Evolutionary conservation across 35 echinoderm and acorn worm species (phyloP).

Genomic region (Apostichopus californicus): DNA sequence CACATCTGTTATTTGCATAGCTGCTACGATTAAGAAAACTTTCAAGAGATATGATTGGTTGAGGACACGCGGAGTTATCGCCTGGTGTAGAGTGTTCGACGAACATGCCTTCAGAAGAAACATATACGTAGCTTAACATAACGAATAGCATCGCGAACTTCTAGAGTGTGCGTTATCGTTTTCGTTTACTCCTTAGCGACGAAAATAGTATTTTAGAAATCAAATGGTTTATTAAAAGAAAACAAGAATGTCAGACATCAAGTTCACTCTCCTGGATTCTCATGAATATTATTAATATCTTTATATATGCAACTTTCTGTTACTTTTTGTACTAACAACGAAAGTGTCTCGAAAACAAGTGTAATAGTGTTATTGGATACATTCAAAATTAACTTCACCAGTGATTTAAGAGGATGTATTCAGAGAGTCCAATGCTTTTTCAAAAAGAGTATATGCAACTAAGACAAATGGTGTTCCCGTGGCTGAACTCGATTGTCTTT

Average conservation of each 20-base stretch:
- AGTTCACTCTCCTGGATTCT: neutral
- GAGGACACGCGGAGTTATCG: neutral
- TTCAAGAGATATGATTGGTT: neutral
- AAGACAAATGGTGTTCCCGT: too few relatives aligned
- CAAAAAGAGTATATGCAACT: too few relatives aligned
- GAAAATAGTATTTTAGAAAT: too few relatives aligned
- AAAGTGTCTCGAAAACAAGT: neutral
- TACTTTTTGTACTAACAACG: slow-evolving; percentile 1
- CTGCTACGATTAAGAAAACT: neutral
- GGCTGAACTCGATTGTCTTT: too few relatives aligned
- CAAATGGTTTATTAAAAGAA: too few relatives aligned
- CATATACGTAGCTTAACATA: neutral
- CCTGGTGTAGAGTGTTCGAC: neutral
- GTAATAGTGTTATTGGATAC: neutral
- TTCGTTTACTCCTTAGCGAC: neutral
- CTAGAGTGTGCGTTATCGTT: neutral
- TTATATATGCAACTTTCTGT: slow-evolving; percentile 10
- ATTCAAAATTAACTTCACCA: too few relatives aligned
- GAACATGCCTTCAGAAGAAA: neutral
- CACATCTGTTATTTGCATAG: neutral
- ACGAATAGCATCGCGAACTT: neutral
- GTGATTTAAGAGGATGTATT: too few relatives aligned
- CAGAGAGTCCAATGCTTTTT: too few relatives aligned
- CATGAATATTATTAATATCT: neutral
- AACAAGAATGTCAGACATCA: too few relatives aligned